Conservation (phyloP, 2,797 vertebrate species). For the Eleutherodactylus coqui region DNA sequence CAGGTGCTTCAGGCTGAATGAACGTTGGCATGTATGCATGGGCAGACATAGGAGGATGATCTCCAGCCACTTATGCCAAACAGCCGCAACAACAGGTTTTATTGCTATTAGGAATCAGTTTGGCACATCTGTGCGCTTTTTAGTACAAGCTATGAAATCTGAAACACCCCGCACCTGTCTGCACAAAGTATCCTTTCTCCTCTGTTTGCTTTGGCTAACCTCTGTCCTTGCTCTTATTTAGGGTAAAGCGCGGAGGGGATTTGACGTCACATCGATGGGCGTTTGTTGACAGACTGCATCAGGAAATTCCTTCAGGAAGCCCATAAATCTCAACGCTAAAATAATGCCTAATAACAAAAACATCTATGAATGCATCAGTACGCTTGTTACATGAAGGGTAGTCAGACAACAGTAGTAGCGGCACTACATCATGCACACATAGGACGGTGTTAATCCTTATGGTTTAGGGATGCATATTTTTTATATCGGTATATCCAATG, state of each 20-base stretch:
- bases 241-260: slow-evolving; percentile 33
- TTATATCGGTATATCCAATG: background rate
- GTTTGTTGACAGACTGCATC: slow-evolving; percentile 51
- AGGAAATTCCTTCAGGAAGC: slow-evolving; percentile 56
- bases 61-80: slow-evolving; percentile 39
- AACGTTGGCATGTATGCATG: slow-evolving; percentile 59
- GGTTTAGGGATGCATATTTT: background rate
- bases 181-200: slow-evolving; percentile 52
- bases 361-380: background rate
- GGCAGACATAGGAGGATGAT: slow-evolving; percentile 40
- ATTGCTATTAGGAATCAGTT: slow-evolving; percentile 49
- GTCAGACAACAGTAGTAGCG: no score
- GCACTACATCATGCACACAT: background rate
- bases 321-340: slow-evolving; percentile 4
- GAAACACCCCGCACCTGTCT: slow-evolving; percentile 60
- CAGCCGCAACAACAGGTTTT: slow-evolving; percentile 50
- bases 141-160: slow-evolving; percentile 57
- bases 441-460: background rate
- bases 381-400: background rate
- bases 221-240: slow-evolving; percentile 52
- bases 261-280: slow-evolving; percentile 29
- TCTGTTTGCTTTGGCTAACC: slow-evolving; percentile 47
- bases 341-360: slow-evolving; percentile 30
- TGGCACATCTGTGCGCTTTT: slow-evolving; percentile 54
- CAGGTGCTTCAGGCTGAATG: slow-evolving; percentile 65